Evolutionary conservation across 2,797 vertebrate species (phyloP).

Genomic region (Taeniopygia guttata): DNA sequence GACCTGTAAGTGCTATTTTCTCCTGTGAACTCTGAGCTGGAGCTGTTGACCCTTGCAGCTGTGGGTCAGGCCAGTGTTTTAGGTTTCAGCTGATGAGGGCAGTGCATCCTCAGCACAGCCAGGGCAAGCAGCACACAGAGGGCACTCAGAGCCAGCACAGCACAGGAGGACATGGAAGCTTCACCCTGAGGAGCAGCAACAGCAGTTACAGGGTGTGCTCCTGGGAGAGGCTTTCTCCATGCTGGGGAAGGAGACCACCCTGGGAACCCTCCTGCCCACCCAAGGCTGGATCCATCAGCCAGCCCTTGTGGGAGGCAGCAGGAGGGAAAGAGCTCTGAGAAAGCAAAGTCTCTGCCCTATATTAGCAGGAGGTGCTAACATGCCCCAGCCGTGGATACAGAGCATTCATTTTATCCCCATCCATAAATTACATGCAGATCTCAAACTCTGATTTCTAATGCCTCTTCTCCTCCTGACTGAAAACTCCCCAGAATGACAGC

Average conservation of each 20-base stretch:
- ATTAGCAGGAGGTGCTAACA: not conserved
- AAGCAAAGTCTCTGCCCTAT: not conserved
- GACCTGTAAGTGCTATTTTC: not conserved
- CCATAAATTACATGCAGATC: not conserved
- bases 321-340: not conserved
- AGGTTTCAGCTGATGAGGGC: not conserved
- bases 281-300: not conserved
- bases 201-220: not conserved
- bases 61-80: not conserved
- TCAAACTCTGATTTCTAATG: not conserved
- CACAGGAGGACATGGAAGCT: not conserved
- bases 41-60: not conserved
- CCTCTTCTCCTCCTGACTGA: not conserved
- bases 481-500: not conserved
- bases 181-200: not conserved
- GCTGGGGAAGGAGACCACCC: not conserved
- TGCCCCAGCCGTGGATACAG: rapidly evolving
- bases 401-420: not conserved
- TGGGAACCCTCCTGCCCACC: rapidly evolving
- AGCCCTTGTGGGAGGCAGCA: not conserved
- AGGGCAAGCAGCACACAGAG: not conserved
- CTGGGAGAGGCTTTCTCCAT: not conserved
- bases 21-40: not conserved
- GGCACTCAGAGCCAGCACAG: not conserved
- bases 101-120: not conserved